These are phyloP conservation scores for Psittacus erithacus DNA, from an alignment of 2,113 vertebrate genomes.

Conservation along the genomic window DNA sequence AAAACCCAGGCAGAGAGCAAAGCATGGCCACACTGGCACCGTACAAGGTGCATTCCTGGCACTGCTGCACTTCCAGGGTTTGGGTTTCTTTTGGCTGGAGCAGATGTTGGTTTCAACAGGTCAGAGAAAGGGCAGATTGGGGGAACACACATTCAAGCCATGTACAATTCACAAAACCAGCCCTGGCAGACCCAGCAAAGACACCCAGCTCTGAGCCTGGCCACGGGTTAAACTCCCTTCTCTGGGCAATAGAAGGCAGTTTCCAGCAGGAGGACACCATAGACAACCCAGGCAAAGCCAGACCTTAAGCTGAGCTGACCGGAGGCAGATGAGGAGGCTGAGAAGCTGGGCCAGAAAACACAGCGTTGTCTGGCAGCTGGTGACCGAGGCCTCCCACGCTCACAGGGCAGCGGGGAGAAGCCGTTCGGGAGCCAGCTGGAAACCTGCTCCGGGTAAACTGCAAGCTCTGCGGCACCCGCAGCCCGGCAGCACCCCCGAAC, in stretches of 20 bases:
- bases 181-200: not conserved
- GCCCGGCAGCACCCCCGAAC: not conserved
- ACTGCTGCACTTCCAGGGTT: not conserved
- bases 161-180: accelerated
- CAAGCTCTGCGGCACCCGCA: not conserved
- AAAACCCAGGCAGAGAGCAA: not conserved
- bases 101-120: not conserved
- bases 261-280: not conserved
- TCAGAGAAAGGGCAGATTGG: not conserved
- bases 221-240: not conserved
- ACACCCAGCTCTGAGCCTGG: not conserved
- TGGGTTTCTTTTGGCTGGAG: not conserved
- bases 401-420: not conserved
- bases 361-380: not conserved
- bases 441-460: not conserved
- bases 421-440: not conserved
- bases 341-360: not conserved
- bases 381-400: not conserved
- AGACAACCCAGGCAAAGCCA: not conserved
- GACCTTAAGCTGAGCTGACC: accelerated
- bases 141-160: not conserved
- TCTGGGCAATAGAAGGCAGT: not conserved
- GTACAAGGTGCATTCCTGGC: accelerated
- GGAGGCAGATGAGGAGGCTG: not conserved
- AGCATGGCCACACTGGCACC: accelerated